Evolutionary conservation across 2,888 invertebrate species (phyloP), one percentile per base, ranked within the genome.

Genomic region (Diaperis boleti): DNA sequence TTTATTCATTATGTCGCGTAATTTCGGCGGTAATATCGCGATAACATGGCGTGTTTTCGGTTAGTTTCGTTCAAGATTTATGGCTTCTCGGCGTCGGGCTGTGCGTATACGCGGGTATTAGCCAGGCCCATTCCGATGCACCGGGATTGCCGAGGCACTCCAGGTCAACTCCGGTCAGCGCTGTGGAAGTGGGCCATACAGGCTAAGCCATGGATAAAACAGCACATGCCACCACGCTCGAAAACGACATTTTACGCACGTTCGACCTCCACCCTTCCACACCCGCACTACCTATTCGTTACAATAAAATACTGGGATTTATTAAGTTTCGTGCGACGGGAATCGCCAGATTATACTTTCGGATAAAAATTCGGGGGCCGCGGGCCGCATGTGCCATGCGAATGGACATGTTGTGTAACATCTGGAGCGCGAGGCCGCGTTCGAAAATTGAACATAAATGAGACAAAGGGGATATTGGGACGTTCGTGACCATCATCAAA

Each of bases 261-360:
- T 33, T 18, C 39, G 17, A 4, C 39, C 15, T 26, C 17, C 44
- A 17, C 31, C 42, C 54, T 22, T 7, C 1, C n/a, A 15, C 47
- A 18, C 42, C 29, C 31, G 31, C 47, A 18, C 15, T 35, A 17
- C 57, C 57, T 10, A 31, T 57, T 37, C 60, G 35, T 52, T 54
- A 55, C 61, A 47, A 61, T 61, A 61, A 61, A 61, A 44, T 45
- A 45, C 10, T 37, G 31, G 39, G 55, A 61, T 61, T 61, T 61
- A 61, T 61, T 61, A 61, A 61, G 31, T 61, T 61, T 55, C 61
- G 61, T 61, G 60, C 45, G 45, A 22, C 22, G 35, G 47, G 39
- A 57, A 57, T 44, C 56, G 33, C 56, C 56, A 44, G 56, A 56
- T 57, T 57, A 47, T 45, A 26, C 47, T 57, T 47, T 47, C 37